Conservation (phyloP, 2,113 vertebrate species). For the Vanacampus margaritifer region DNA sequence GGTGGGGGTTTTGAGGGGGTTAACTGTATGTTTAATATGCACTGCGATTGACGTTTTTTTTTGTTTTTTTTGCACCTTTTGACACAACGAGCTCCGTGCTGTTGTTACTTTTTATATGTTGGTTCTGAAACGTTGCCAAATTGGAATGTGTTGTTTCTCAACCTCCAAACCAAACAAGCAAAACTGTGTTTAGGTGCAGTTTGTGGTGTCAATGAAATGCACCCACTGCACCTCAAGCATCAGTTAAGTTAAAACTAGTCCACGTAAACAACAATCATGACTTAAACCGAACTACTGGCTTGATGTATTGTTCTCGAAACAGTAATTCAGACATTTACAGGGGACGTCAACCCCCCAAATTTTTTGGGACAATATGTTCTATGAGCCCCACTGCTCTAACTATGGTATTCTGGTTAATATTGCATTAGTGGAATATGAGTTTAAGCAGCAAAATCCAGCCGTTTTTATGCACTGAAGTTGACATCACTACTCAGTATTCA, state of each 20-base stretch:
- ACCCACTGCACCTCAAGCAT: neutral
- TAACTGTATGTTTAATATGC: slow-evolving; percentile 37
- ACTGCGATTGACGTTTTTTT: slow-evolving; percentile 38
- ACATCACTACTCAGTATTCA: too few species aligned
- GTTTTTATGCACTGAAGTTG: too few species aligned
- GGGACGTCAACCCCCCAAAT: too few species aligned
- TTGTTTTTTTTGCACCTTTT: slow-evolving; percentile 31
- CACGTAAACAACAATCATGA: neutral
- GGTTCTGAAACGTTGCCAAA: slow-evolving; percentile 41
- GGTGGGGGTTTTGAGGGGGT: too few species aligned
- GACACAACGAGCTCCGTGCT: slow-evolving; percentile 37
- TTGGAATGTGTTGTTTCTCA: slow-evolving; percentile 41
- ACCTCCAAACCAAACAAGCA: slow-evolving; percentile 18
- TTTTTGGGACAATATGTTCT: too few species aligned
- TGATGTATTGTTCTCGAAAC: slow-evolving; percentile 22
- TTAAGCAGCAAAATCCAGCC: too few species aligned
- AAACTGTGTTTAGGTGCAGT: slow-evolving; percentile 6
- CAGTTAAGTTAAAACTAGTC: neutral
- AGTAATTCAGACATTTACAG: slow-evolving; percentile 37
- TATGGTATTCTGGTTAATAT: too few species aligned
- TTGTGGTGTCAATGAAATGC: neutral
- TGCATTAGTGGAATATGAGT: too few species aligned
- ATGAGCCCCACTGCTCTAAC: too few species aligned
- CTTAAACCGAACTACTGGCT: neutral
- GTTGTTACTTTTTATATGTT: slow-evolving; percentile 17